phyloP scores from a whole-genome alignment of 2,888 invertebrate genomes.

The Harmothoe impar region DNA sequence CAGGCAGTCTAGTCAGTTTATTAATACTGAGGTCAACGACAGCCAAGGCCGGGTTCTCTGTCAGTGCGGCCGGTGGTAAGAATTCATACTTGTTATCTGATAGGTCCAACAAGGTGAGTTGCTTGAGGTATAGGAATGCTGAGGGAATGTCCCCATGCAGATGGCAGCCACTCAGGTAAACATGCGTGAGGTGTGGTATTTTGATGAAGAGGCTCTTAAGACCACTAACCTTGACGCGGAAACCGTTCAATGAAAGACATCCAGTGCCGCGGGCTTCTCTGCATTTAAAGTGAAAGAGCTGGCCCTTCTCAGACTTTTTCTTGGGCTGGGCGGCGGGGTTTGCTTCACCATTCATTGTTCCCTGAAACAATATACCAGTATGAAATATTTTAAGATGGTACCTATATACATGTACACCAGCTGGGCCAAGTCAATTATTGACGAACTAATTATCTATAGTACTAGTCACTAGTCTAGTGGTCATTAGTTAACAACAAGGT shows the following conservation, averaged over 20 bases:
- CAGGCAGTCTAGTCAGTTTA: slow-evolving; percentile 7
- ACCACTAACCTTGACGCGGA: neutral
- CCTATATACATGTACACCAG: too few relatives aligned
- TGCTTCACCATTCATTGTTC: neutral
- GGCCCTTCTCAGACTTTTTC: slow-evolving; percentile 22
- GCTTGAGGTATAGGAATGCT: neutral
- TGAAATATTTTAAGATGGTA: too few relatives aligned
- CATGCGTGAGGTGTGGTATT: slow-evolving; percentile 9
- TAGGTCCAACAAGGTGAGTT: neutral
- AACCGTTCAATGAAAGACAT: slow-evolving; percentile 48
- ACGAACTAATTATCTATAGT: too few relatives aligned
- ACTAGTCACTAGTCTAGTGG: too few relatives aligned
- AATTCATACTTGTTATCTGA: neutral
- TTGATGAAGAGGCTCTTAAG: neutral
- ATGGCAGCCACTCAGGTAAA: slow-evolving; percentile 40
- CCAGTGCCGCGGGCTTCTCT: slow-evolving; percentile 23
- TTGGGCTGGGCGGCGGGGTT: neutral
- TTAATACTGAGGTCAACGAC: slow-evolving; percentile 46
- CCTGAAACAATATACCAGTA: neutral
- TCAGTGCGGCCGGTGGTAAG: neutral
- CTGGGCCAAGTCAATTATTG: too few relatives aligned
- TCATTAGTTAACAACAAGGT: too few relatives aligned
- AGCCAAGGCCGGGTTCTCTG: neutral
- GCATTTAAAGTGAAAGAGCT: neutral
- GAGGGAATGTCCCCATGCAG: slow-evolving; percentile 3